These are phyloP conservation scores for Himalopsyche anomala DNA, from an alignment of 2,888 invertebrate species.

Conservation along the genomic window DNA sequence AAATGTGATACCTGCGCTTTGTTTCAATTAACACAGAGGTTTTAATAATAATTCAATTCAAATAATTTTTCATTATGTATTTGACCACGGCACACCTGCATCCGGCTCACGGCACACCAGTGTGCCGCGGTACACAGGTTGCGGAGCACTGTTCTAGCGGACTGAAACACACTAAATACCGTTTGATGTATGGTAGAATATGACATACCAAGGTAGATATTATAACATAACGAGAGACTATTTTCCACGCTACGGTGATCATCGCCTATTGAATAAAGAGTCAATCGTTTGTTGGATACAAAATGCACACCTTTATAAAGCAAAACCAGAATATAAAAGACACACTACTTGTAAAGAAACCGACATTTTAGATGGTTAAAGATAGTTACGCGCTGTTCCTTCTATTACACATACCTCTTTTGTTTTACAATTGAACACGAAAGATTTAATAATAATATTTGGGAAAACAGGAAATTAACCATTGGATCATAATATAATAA, in stretches of 20 bases:
- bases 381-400: neutral
- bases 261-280: conserved; percentile 58
- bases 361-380: conserved; percentile 29
- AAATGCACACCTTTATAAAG: conserved; percentile 48
- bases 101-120: no score
- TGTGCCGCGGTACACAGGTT: no score
- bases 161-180: conserved; percentile 29
- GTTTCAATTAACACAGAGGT: no score
- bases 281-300: conserved; percentile 50
- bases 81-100: no score
- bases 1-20: no score
- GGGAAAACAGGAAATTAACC: no score
- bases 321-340: conserved; percentile 44
- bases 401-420: no score
- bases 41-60: no score
- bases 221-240: conserved; percentile 60
- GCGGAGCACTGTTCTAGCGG: neutral
- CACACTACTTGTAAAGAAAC: conserved; percentile 56
- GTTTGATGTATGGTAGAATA: neutral
- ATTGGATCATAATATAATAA: no score
- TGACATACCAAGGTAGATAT: conserved; percentile 43
- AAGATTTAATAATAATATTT: no score
- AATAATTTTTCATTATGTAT: no score
- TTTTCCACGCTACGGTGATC: conserved; percentile 62
- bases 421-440: no score